Conservation (phyloP, 23 tunicate species). For the Ascidia mentula region DNA sequence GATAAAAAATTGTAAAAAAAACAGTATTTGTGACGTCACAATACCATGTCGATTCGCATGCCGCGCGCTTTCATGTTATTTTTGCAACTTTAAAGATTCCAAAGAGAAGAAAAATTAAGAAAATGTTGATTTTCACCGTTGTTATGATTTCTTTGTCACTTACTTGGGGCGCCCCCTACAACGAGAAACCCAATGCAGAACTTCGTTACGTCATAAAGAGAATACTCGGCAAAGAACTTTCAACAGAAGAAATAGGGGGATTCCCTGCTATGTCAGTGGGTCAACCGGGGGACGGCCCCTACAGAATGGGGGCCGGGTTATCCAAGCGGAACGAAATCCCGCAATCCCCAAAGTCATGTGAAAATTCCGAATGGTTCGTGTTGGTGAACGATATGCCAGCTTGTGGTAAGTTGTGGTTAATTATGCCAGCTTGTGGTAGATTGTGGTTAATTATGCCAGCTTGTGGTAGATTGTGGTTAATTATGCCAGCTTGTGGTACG, state of each 20-base stretch:
- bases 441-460: too few species aligned
- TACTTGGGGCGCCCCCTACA: neutral
- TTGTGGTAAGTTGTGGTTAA: conserved; percentile 62
- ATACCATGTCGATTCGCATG: too few species aligned
- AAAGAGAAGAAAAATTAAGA: neutral
- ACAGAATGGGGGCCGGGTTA: neutral
- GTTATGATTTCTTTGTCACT: neutral
- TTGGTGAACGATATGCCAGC: conserved; percentile 47
- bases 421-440: too few species aligned
- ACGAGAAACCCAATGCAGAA: neutral
- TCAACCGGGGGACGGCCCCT: conserved; percentile 15
- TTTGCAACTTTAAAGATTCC: too few species aligned
- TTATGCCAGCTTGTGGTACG: too few species aligned
- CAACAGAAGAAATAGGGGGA: neutral
- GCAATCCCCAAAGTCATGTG: neutral
- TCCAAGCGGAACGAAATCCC: neutral
- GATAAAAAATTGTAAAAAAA: too few species aligned
- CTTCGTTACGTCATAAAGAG: neutral
- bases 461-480: too few species aligned
- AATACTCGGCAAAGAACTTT: neutral
- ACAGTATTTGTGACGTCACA: too few species aligned
- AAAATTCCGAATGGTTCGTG: conserved; percentile 44
- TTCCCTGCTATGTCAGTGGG: neutral
- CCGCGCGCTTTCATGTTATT: too few species aligned
- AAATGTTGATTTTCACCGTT: neutral